Base-by-base conservation (phyloP, 1,140 invertebrate genomes). In the Sitodiplosis mosellana region DNA sequence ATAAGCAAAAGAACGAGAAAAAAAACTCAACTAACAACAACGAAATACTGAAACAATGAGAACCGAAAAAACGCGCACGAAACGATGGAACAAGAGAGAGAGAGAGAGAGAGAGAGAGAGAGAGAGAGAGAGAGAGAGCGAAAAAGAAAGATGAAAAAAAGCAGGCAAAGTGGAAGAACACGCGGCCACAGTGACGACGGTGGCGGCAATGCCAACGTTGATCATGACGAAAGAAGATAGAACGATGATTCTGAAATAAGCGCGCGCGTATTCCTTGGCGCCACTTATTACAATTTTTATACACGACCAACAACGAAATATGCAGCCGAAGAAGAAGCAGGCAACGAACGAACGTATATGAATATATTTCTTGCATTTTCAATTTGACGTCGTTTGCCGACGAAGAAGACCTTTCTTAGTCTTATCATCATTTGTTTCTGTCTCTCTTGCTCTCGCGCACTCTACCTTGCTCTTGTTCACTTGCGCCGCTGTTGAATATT, bases 261-360 rank as follows among this genome's bases (percentile, higher is more conserved):
- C 18, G 37, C 18, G 37, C 14, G 37, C 37, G 3, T 18, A n/a
- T 15, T 40, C 18, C 12, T n/a, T n/a, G 14, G 37, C 18, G 22
- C 44, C 44, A 33, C 44, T 33, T 45, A 45, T 45, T 45, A 33
- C 34, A 33, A 45, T 45, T n/a, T 33, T 27, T 27, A 20, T 27
- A 36, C 34, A 27, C n/a, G 15, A 45, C 15, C 15, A 22, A 45
- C 33, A 45, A 27, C 27, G 27, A 27, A 27, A 27, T 5, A 27
- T 27, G 27, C 27, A 27, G 27, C 27, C 27, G 27, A 27, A n/a
- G 27, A 27, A 27, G 27, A 27, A 27, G 27, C 3, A 27, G 27
- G n/a, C 3, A 27, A 3, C 10, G 27, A 27, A 27, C n/a, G n/a
- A n/a, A n/a, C n/a, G n/a, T n/a, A n/a, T n/a, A n/a, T n/a, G n/a